Base-by-base conservation (phyloP, 2,888 invertebrate species). In the Lithodes maja region DNA sequence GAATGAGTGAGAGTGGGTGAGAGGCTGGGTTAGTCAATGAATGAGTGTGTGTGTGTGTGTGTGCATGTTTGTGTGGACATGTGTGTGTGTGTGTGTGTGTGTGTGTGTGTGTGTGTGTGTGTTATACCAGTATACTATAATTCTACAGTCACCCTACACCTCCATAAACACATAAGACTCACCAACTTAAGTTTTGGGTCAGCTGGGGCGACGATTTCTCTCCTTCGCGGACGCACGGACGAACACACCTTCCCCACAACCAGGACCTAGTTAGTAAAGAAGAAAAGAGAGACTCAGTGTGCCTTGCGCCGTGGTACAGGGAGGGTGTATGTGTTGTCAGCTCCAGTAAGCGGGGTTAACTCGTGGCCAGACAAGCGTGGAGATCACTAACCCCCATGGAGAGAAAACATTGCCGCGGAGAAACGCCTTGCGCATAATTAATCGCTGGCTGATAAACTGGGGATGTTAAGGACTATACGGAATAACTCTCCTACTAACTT, bases 181-280 rank as follows among this genome's bases (percentile, higher is more conserved):
- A 78, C 71, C 7, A 83, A 55, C 75, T 84, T 33, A 33, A 33
- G 33, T 33, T 84, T 33, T 84, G 75, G 84, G 75, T 84, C 77
- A 84, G 61, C 53, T 33, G 84, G 49, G 75, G 53, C 55, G 84
- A 55, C 84, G 77, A 77, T 84, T 75, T 84, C 84, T 85, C 84
- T 77, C 77, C 77, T 61, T 61, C 17, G 52, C 17, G 2, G 71
- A 69, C 77, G 17, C 75, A 84, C 84, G 69, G 50, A 85, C 85
- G 68, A 61, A 85, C 85, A 33, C 79, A 79, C 68, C 2, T 78
- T 52, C 79, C 61, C 5, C 61, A 5, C 61, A 61, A 61, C 61
- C 61, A 61, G 61, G 61, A 61, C 61, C 61, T 61, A 61, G 61
- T 7, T 61, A 61, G 61, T 33, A 33, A 61, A 12, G 61, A 7